Base-by-base conservation (phyloP, 2,797 vertebrate species). In the Apogon hyalosoma region DNA sequence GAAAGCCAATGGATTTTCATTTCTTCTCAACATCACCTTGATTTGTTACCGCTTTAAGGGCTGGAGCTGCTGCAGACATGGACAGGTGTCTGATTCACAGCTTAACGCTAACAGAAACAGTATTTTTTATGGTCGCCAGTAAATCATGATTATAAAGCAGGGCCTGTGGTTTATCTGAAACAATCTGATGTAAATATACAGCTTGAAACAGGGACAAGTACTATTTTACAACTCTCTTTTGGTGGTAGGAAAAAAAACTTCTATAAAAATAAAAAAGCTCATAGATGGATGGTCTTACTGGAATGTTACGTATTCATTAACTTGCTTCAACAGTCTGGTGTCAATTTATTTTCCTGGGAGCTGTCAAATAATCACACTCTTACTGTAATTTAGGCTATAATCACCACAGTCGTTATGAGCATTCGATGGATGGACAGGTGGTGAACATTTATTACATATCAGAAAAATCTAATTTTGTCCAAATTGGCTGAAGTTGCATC, bases 331-430 rank as follows among this genome's bases (percentile, higher is more conserved):
- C 4, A 51, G 31, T 52, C 43, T 40, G 21, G 36, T 49, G 7
- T 39, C 47, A 11, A 53, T 61, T 61, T 31, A 65, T 72, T 55
- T 66, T 66, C 55, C 11, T 33, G 40, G 0, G n/a, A 62, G 28
- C 6, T 42, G 62, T 58, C 6, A 73, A 60, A 63, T 42, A 51
- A 52, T 63, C 46, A 61, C 21, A 24, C 46, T 52, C 4, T 2
- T 13, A 15, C 7, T 38, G 24, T 19, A 2, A 61, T 62, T 51
- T 41, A 0, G 45, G 18, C 2, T 36, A 28, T 49, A 64, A 82
- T 76, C 48, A 75, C 15, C 46, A 41, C 47, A 56, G 31, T 7
- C 24, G 14, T 43, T 28, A 65, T 66, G 28, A 57, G 6, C 41
- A 43, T 19, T 36, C 65, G 24, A 31, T 3, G 39, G 45, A 57